Conservation (phyloP, 1,140 invertebrate genomes). For the Drosophila orena region DNA sequence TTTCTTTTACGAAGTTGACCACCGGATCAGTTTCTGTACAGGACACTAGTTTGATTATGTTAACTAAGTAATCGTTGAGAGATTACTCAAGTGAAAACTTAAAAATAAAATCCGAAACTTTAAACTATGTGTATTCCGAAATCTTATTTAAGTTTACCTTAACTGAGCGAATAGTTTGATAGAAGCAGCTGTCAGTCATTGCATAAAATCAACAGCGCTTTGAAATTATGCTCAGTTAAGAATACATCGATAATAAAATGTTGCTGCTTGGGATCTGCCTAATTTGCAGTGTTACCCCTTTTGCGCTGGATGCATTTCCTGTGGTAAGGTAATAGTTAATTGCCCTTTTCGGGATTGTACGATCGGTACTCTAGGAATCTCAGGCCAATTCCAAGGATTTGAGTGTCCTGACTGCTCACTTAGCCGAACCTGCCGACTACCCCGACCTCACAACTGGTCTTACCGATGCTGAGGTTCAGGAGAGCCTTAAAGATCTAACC, state of each 20-base stretch:
- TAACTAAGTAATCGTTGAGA: conserved; percentile 18
- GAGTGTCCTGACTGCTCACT: too few species aligned
- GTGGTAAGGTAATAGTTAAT: conserved; percentile 25
- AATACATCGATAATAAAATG: conserved; percentile 48
- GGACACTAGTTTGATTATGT: background rate
- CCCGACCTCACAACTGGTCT: conserved; percentile 62
- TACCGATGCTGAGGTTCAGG: conserved; percentile 53
- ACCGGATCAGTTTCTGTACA: background rate
- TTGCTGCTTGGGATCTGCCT: conserved; percentile 26
- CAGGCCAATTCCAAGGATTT: background rate
- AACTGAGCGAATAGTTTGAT: too few species aligned
- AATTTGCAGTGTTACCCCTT: conserved; percentile 15
- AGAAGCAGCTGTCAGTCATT: background rate
- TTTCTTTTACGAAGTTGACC: conserved; percentile 9
- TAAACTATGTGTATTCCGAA: background rate
- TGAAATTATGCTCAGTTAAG: background rate
- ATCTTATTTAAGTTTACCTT: too few species aligned
- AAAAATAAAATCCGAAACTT: conserved; percentile 4
- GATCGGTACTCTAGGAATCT: background rate
- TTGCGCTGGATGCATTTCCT: conserved; percentile 28
- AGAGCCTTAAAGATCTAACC: conserved; percentile 37
- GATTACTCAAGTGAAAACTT: conserved; percentile 1
- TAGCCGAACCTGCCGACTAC: conserved; percentile 34
- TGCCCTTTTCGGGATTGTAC: background rate
- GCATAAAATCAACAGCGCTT: background rate